phyloP scores from a whole-genome alignment of 2,797 vertebrate genomes.

The Apodemus agrarius region DNA sequence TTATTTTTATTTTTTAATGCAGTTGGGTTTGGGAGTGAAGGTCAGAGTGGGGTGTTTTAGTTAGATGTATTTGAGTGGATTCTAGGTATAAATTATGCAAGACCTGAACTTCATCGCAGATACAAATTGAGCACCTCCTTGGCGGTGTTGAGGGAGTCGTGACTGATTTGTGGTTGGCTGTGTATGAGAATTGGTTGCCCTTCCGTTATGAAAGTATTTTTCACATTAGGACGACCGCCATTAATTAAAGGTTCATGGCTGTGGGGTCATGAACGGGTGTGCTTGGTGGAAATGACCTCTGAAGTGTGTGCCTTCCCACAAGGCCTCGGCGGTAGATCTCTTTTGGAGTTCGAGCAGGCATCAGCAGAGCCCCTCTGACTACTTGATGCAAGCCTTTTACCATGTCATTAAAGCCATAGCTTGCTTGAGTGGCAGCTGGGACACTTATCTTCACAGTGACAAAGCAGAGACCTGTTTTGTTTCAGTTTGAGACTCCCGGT shows the following conservation, averaged over 20 bases:
- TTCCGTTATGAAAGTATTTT: slow-evolving; percentile 69
- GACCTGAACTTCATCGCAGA: slow-evolving; percentile 67
- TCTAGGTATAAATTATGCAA: slow-evolving; percentile 81
- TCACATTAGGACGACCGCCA: slow-evolving; percentile 59
- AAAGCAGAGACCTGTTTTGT: background rate
- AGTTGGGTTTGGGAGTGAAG: slow-evolving; percentile 73
- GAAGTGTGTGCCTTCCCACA: slow-evolving; percentile 63
- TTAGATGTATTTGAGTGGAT: slow-evolving; percentile 75
- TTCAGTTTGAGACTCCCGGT: background rate
- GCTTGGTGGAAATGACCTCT: slow-evolving; percentile 56
- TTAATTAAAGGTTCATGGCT: slow-evolving; percentile 71
- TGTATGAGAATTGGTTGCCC: slow-evolving; percentile 51
- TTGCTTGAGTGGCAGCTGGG: background rate
- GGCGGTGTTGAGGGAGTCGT: slow-evolving; percentile 57
- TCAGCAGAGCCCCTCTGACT: background rate
- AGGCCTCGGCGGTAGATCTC: slow-evolving; percentile 45
- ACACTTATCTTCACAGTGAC: slow-evolving; percentile 35
- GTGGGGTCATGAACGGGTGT: slow-evolving; percentile 44
- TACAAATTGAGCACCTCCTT: slow-evolving; percentile 64
- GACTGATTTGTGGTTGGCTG: slow-evolving; percentile 74
- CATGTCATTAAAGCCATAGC: background rate
- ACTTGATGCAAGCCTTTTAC: background rate
- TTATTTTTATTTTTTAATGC: slow-evolving; percentile 59
- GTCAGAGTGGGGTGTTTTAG: slow-evolving; percentile 72
- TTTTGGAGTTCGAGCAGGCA: slow-evolving; percentile 14